phyloP scores from a whole-genome alignment of 2,113 vertebrate species.

The Gymnarchus niloticus region DNA sequence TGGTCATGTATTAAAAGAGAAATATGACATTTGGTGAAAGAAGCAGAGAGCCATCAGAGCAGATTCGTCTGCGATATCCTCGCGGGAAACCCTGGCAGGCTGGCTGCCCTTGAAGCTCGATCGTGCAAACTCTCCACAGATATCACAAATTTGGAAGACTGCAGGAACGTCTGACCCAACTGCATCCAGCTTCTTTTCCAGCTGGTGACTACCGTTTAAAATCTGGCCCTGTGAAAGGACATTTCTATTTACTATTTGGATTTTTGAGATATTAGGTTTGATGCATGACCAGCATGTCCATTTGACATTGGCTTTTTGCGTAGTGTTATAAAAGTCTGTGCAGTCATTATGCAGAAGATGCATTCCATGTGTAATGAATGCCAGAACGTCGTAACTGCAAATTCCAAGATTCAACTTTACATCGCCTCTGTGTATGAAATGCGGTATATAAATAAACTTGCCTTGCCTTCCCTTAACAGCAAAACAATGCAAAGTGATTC shows the following conservation, averaged over 20 bases:
- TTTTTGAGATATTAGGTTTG: neutral
- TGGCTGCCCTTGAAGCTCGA: neutral
- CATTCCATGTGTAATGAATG: slow-evolving; percentile 10
- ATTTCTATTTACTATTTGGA: neutral
- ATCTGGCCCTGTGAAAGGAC: neutral
- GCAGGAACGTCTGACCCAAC: neutral
- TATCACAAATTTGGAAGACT: neutral
- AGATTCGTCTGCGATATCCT: neutral
- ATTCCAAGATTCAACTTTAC: too few relatives aligned
- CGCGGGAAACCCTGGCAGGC: neutral
- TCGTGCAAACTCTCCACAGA: neutral
- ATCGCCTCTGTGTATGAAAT: too few relatives aligned
- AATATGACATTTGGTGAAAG: neutral
- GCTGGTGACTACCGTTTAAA: neutral
- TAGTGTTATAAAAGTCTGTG: neutral
- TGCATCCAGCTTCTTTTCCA: neutral
- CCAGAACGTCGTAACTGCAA: neutral
- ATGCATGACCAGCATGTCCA: neutral
- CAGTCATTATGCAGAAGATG: neutral
- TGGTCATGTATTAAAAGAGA: neutral
- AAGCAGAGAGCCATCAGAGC: neutral
- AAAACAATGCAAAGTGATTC: too few relatives aligned
- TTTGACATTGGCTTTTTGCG: neutral
- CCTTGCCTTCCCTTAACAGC: too few relatives aligned
- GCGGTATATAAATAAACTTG: too few relatives aligned